These are phyloP conservation scores for Chaetodon auriga DNA, from an alignment of 2,113 vertebrate genomes.

Conservation along the genomic window DNA sequence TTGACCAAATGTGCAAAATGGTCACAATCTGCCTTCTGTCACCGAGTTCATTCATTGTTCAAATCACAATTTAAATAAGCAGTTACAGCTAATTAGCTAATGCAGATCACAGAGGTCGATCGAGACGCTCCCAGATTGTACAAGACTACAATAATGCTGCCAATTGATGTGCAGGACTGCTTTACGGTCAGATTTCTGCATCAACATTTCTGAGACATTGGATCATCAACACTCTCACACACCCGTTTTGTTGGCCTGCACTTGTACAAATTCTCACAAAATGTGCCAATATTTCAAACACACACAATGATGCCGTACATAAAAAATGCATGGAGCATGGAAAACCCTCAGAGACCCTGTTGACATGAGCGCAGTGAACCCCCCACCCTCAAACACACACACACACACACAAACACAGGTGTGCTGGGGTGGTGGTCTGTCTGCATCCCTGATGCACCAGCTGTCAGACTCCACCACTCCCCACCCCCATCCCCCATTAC, in stretches of 20 bases:
- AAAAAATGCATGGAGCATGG: slow-evolving; percentile 46
- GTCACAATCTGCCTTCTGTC: too few species aligned
- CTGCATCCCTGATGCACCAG: slow-evolving; percentile 55
- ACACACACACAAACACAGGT: slow-evolving; percentile 49
- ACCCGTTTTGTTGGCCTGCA: background rate
- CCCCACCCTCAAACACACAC: slow-evolving; percentile 10
- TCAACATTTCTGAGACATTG: background rate
- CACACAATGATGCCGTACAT: slow-evolving; percentile 43
- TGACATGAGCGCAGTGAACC: slow-evolving; percentile 12
- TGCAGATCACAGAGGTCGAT: background rate
- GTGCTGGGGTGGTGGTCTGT: slow-evolving; percentile 14
- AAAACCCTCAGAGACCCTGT: background rate
- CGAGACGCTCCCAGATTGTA: background rate
- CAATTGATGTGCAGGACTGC: background rate
- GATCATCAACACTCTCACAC: background rate
- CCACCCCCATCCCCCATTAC: slow-evolving; percentile 33
- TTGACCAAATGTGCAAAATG: too few species aligned
- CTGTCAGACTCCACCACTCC: slow-evolving; percentile 61
- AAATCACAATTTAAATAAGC: too few species aligned
- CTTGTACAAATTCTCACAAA: background rate
- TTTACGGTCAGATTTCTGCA: background rate
- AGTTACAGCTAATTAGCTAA: too few species aligned
- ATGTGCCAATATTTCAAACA: background rate
- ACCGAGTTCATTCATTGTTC: too few species aligned
- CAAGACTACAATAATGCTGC: background rate